Evolutionary conservation across 1,140 invertebrate species (phyloP), one percentile per base, ranked within the genome.

Genomic region (Platyscapa corneri): DNA sequence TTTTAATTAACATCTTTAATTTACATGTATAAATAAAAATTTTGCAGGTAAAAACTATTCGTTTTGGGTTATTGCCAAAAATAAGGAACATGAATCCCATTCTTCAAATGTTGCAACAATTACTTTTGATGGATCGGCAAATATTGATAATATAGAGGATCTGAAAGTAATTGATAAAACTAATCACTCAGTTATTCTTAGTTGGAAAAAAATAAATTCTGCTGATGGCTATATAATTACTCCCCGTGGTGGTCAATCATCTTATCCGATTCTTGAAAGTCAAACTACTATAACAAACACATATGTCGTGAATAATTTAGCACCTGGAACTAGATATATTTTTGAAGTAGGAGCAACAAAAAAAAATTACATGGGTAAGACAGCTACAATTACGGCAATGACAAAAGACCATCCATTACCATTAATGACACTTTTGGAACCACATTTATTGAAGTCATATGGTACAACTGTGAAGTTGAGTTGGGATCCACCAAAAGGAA

Each of bases 11-110:
- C n/a, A n/a, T n/a, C n/a, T n/a, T n/a, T n/a, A n/a, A n/a, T n/a
- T n/a, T n/a, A n/a, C n/a, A n/a, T n/a, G n/a, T n/a, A n/a, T n/a
- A n/a, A n/a, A n/a, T n/a, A n/a, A n/a, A n/a, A 37, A 78, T 70
- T 49, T 32, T 72, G 16, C 30, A 82, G 80, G 49, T 75, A 85
- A 85, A 81, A 86, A 86, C 32, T 97, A 97, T 90, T 95, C 95
- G 0, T 97, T 97, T 92, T 97, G 96, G 95, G 96, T 97, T n/a
- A 93, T 95, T 0, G 96, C 96, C 5, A 94, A 94, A 72, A 97
- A 97, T 89, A 90, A 90, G 32, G 91, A 92, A 2, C 93, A 92
- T 87, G 93, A 94, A 60, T 97, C 96, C 0, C 89, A 92, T 8
- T 92, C 93, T 0, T 96, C 96, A 0, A 90, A 93, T 56, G 92